phyloP scores from a whole-genome alignment of 2,797 vertebrate species.

The Adelosebastes latens region DNA sequence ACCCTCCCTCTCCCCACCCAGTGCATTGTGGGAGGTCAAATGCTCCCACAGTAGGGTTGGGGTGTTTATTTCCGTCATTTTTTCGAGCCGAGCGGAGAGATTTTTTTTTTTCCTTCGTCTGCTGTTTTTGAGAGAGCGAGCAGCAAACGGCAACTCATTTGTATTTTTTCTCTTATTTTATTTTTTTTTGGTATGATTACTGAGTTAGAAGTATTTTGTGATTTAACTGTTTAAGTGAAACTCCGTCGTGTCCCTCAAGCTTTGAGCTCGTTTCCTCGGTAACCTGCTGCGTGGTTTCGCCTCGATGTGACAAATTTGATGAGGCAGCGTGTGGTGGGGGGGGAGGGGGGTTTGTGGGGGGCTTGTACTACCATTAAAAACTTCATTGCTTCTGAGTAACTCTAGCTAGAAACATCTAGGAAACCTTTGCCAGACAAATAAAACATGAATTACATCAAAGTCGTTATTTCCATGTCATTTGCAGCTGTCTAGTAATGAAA shows the following conservation, averaged over 20 bases:
- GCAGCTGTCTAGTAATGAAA: slow-evolving; percentile 82
- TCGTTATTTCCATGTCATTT: slow-evolving; percentile 78
- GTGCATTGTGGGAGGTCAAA: slow-evolving; percentile 38
- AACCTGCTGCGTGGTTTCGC: slow-evolving; percentile 82
- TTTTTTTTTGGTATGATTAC: slow-evolving; percentile 78
- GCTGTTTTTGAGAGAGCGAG: slow-evolving; percentile 31
- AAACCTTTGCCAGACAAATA: slow-evolving; percentile 74
- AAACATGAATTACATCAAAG: slow-evolving; percentile 68
- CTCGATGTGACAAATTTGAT: slow-evolving; percentile 62
- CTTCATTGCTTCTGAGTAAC: slow-evolving; percentile 86
- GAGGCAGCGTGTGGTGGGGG: background rate
- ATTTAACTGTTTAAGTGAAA: slow-evolving; percentile 81
- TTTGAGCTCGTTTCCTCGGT: slow-evolving; percentile 80
- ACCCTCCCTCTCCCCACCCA: slow-evolving; percentile 4
- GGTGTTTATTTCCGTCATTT: slow-evolving; percentile 28
- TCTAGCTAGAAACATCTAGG: slow-evolving; percentile 85
- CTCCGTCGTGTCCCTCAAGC: slow-evolving; percentile 86
- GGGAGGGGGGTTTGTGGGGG: background rate
- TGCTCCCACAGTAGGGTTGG: background rate
- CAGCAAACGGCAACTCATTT: slow-evolving; percentile 73
- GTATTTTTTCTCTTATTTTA: slow-evolving; percentile 25
- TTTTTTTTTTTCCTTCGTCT: slow-evolving; percentile 13
- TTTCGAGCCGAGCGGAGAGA: slow-evolving; percentile 75
- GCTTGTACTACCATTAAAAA: slow-evolving; percentile 75
- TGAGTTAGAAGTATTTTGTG: slow-evolving; percentile 87